These are phyloP conservation scores for Ceriagrion tenellum DNA, from an alignment of 2,888 invertebrate species.

Conservation along the genomic window DNA sequence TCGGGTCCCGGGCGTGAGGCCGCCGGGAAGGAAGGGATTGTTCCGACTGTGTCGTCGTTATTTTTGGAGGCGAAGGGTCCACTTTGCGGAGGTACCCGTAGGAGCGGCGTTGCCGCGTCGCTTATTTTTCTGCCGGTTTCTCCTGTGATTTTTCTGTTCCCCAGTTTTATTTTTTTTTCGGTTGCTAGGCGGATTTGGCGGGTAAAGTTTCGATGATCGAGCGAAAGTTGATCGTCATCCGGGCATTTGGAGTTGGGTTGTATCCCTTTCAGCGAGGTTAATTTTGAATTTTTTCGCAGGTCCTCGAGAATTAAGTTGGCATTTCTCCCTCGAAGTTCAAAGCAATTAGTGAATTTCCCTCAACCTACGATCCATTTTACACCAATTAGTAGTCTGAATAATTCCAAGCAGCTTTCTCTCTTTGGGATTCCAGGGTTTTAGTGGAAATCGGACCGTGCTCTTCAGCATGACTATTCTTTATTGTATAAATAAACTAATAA, in stretches of 20 bases:
- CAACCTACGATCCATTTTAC: background rate
- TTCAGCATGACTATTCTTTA: no score
- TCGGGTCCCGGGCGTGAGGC: background rate
- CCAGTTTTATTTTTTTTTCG: background rate
- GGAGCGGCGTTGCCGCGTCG: conserved; percentile 4
- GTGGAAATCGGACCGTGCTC: no score
- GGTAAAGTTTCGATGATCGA: background rate
- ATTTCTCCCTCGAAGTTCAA: background rate
- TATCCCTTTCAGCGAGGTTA: background rate
- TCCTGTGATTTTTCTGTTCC: background rate
- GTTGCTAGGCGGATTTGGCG: conserved; percentile 17
- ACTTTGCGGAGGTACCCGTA: background rate
- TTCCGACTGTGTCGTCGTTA: background rate
- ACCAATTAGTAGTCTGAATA: background rate
- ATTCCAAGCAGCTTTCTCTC: no score
- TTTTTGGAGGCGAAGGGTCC: background rate
- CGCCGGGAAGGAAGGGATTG: background rate
- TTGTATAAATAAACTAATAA: no score
- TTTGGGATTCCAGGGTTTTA: no score
- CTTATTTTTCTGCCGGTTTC: background rate
- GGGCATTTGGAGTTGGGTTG: background rate
- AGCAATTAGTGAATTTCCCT: background rate
- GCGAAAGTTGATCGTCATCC: background rate
- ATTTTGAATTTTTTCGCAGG: background rate
- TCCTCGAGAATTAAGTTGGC: background rate